phyloP scores from a whole-genome alignment of 2,113 vertebrate genomes.

The Manacus vitellinus region DNA sequence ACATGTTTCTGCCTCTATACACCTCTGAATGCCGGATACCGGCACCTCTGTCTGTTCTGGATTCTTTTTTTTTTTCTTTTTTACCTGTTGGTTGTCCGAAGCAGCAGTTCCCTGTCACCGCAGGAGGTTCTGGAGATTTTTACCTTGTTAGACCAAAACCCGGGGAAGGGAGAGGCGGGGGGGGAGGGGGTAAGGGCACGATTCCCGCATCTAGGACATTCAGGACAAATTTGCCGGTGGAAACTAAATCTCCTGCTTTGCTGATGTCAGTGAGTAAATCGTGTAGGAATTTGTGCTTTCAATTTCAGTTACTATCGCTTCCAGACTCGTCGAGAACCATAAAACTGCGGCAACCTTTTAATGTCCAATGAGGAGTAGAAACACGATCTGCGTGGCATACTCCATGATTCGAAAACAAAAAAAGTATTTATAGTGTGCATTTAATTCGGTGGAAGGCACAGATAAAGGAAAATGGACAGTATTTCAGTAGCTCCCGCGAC shows the following conservation, averaged over 20 bases:
- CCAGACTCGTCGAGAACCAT: not conserved
- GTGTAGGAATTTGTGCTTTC: not conserved
- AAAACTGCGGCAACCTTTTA: not conserved
- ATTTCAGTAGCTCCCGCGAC: not conserved
- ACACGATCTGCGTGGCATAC: not conserved
- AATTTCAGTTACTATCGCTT: not conserved
- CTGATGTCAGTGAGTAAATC: not conserved
- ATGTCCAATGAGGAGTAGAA: not conserved
- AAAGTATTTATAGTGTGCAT: not conserved
- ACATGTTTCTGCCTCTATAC: not conserved
- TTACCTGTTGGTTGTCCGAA: not conserved
- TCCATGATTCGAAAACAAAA: not conserved
- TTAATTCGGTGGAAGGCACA: not conserved
- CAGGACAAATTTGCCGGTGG: not conserved
- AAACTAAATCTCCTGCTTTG: not conserved
- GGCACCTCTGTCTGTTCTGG: not conserved
- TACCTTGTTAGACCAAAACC: not conserved
- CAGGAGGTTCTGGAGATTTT: not conserved
- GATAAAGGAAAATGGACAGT: not conserved
- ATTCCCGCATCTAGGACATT: not conserved
- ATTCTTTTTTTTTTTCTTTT: not conserved
- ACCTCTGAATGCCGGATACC: not conserved
- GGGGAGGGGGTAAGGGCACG: accelerated
- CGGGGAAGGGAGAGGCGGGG: accelerated
- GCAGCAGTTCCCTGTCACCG: not conserved